Percentiles rank a stretch among this genome's conserved stretches.
These are phyloP conservation scores for Orthosia incerta DNA, from an alignment of 2,888 invertebrate species.

Conservation along the genomic window DNA sequence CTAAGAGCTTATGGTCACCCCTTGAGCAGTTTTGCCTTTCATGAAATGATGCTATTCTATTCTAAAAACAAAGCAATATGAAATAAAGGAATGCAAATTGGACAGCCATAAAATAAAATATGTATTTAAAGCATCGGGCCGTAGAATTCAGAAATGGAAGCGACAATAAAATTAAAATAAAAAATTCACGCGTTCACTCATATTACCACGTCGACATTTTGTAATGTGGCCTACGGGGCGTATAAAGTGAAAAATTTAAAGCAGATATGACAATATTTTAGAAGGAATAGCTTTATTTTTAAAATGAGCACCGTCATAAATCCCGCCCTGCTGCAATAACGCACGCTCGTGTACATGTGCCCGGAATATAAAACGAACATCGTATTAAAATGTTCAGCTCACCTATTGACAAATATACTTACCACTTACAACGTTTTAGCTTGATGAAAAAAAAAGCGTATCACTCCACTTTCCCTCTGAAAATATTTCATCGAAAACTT, in stretches of 20 bases:
- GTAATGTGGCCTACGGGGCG: slow-evolving; percentile 85
- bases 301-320: slow-evolving; percentile 87
- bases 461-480: slow-evolving; percentile 45
- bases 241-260: slow-evolving; percentile 90
- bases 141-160: slow-evolving; percentile 50
- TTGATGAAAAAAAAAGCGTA: slow-evolving; percentile 66
- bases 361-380: slow-evolving; percentile 84
- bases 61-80: slow-evolving; percentile 19
- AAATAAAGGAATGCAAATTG: slow-evolving; percentile 43
- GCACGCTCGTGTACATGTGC: slow-evolving; percentile 80
- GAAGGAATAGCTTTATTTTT: slow-evolving; percentile 89
- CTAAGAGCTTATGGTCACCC: no score
- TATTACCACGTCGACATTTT: slow-evolving; percentile 80
- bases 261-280: slow-evolving; percentile 90
- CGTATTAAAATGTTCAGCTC: slow-evolving; percentile 79
- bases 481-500: slow-evolving; percentile 56
- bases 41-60: slow-evolving; percentile 12
- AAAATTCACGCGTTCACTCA: slow-evolving; percentile 78
- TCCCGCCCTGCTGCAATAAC: slow-evolving; percentile 86
- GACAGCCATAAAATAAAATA: slow-evolving; percentile 57
- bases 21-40: background rate
- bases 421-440: slow-evolving; percentile 67
- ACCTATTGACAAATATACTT: slow-evolving; percentile 75
- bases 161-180: slow-evolving; percentile 73
- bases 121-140: slow-evolving; percentile 58